Base-by-base conservation (phyloP, 2,888 invertebrate genomes). In the Diplolepis rosae region DNA sequence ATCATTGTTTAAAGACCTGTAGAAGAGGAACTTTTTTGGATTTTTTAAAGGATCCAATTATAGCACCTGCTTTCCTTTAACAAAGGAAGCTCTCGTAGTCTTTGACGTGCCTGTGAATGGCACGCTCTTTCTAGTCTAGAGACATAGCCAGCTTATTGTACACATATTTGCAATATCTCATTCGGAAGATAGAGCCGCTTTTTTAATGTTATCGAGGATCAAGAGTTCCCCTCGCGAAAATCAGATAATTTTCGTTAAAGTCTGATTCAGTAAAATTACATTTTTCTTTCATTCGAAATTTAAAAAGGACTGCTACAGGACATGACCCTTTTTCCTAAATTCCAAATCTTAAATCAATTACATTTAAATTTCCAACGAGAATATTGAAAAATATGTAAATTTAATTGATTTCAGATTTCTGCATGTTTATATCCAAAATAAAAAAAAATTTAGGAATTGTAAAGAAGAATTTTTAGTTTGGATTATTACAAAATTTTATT, bases 111-210 rank as follows among this genome's bases (percentile, higher is more conserved):
- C 73, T 24, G 11, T 67, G 51, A 68, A 76, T 76, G 78, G 72
- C 80, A 78, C 80, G 82, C 78, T 82, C 82, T 82, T 85, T 87
- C 87, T 87, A 87, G 86, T 87, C 87, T 84, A 85, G 83, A 83
- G 82, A 82, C 82, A 68, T 39, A 54, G 51, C 61, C 65, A 61
- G 52, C 61, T 39, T 61, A 61, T 30, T 5, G 32, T 54, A 54
- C 54, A 30, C 30, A 30, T 54, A 32, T 7, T 54, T 56, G 32
- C 56, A 61, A 61, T 61, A 61, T 61, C 35, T 32, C 24, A 15
- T 61, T 61, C 1, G 22, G 13, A 56, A 35, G 35, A 24, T 35
- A 56, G 22, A 56, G 32, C 56, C 35, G 35, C 56, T 56, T 13
- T 39, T 61, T 61, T 61, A 7, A 22, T 24, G 35, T 39, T 39